Conservation (phyloP, 2,888 invertebrate species). For the Tenthredo notha region DNA sequence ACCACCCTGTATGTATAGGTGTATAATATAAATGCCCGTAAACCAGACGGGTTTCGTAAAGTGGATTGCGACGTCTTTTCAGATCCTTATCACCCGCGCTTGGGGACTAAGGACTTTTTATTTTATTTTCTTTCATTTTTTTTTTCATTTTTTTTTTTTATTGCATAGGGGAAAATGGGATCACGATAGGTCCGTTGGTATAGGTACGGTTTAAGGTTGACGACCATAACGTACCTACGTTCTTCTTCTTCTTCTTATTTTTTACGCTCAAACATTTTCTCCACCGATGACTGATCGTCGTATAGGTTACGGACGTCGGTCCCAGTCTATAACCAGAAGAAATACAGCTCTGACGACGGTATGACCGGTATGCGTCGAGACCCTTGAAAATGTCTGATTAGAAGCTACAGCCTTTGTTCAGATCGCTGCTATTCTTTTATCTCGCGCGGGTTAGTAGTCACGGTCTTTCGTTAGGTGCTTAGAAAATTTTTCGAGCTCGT, state of each 20-base stretch:
- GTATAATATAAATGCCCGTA: not conserved
- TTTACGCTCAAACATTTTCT: conserved; percentile 27
- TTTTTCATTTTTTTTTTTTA: not conserved
- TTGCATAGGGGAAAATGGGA: conserved; percentile 15
- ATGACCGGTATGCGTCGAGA: conserved; percentile 34
- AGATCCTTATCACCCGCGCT: not conserved
- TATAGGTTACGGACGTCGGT: not conserved
- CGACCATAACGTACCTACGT: not conserved
- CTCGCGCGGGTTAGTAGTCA: not conserved
- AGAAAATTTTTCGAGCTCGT: conserved; percentile 4
- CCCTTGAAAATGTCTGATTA: conserved; percentile 53
- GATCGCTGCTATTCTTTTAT: conserved; percentile 42
- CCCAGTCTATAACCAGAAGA: not conserved
- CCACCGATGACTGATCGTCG: conserved; percentile 3
- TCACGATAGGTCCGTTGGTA: conserved; percentile 24
- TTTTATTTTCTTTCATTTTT: conserved; percentile 1
- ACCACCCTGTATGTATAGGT: no score
- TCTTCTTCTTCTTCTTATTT: not conserved
- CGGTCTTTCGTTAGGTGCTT: conserved; percentile 41
- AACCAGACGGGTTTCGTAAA: conserved; percentile 4
- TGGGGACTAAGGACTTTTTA: not conserved
- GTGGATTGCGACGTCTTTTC: conserved; percentile 40
- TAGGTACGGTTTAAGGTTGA: not conserved
- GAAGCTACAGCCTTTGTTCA: conserved; percentile 52
- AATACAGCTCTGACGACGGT: conserved; percentile 26